Evolutionary conservation across 1,140 invertebrate species (phyloP).

Genomic region (Macrostomum lignano): DNA sequence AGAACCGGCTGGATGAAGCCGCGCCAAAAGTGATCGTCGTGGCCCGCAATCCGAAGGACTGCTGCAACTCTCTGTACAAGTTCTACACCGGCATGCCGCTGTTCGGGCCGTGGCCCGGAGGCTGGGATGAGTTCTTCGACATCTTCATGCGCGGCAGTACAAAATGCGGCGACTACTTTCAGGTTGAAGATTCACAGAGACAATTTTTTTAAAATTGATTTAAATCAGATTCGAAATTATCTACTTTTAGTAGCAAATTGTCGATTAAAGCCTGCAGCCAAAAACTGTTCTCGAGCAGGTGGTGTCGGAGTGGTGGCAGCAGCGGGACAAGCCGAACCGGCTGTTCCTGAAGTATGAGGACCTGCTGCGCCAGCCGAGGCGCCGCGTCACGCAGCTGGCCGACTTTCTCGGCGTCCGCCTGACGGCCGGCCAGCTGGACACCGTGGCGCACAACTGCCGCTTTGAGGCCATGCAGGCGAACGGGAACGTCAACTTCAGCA

Average conservation of each 20-base stretch:
- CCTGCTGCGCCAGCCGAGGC: background rate
- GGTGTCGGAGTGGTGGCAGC: background rate
- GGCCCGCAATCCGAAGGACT: constrained; percentile 48
- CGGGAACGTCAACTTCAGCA: background rate
- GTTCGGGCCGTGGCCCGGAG: constrained; percentile 16
- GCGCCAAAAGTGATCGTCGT: constrained; percentile 3
- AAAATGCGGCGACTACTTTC: background rate
- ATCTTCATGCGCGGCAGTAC: constrained; percentile 12
- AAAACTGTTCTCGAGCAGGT: no score
- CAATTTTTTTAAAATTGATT: no score
- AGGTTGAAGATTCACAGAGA: no score
- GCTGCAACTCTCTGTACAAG: constrained; percentile 52
- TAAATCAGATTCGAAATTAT: no score
- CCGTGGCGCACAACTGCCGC: background rate
- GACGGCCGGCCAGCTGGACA: background rate
- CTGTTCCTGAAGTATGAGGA: background rate
- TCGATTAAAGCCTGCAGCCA: no score
- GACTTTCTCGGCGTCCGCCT: background rate
- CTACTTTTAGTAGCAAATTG: no score
- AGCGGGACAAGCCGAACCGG: background rate
- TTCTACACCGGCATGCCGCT: constrained; percentile 41
- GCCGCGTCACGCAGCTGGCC: background rate
- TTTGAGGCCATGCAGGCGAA: background rate
- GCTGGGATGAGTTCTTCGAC: constrained; percentile 16
- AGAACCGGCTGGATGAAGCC: constrained; percentile 6